Evolutionary conservation across 2,113 vertebrate species (phyloP).

Genomic region (Bostrychus sinensis): DNA sequence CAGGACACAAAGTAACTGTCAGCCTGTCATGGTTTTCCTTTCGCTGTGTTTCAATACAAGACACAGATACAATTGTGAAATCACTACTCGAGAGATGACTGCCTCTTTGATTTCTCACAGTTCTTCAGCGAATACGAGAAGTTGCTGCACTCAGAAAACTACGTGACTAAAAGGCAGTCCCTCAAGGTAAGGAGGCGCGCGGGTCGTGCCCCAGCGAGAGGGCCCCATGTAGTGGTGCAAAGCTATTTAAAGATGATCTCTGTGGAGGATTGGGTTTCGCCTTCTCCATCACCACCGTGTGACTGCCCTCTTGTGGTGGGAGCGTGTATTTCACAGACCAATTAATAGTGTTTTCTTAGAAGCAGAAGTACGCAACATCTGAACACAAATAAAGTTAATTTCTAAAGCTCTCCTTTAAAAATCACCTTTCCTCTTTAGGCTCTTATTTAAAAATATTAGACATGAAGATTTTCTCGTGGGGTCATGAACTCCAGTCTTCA

Average conservation of each 20-base stretch:
- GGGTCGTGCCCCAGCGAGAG: conserved; percentile 28
- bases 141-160: conserved; percentile 96
- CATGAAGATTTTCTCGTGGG: no score
- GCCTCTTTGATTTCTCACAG: conserved; percentile 72
- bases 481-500: no score
- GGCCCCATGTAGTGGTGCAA: conserved; percentile 2
- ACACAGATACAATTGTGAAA: conserved; percentile 12
- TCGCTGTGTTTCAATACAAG: conserved; percentile 38
- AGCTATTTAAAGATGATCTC: conserved; percentile 40
- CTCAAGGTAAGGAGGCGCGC: conserved; percentile 88
- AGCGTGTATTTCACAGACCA: not conserved
- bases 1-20: conserved; percentile 43
- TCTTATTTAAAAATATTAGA: no score
- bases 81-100: conserved; percentile 7
- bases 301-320: conserved; percentile 55
- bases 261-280: conserved; percentile 51
- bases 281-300: not conserved
- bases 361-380: no score
- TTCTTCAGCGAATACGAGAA: conserved; percentile 98
- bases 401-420: no score
- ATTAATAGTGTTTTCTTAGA: not conserved
- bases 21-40: conserved; percentile 29
- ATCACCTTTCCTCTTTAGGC: no score
- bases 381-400: no score
- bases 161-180: conserved; percentile 97